phyloP scores from a whole-genome alignment of 2,888 invertebrate species.

The Sesia bembeciformis region DNA sequence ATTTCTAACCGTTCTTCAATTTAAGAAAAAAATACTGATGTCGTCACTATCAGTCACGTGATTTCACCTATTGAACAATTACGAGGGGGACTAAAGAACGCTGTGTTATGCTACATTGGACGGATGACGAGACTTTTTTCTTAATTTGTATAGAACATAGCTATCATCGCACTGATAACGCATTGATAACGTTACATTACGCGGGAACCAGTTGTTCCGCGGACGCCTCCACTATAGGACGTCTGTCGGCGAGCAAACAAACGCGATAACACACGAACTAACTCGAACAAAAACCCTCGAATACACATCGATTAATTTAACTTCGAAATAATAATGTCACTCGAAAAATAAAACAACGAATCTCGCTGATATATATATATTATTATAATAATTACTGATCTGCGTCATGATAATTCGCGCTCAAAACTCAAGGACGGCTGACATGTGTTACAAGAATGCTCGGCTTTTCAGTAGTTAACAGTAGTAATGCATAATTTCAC shows the following conservation, averaged over 20 bases:
- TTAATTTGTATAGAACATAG: no score
- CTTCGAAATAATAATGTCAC: background rate
- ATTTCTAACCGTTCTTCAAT: no score
- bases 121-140: no score
- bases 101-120: no score
- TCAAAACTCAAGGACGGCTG: constrained; percentile 14
- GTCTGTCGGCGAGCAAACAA: constrained; percentile 29
- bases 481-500: constrained; percentile 49
- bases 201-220: constrained; percentile 38
- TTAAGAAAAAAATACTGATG: no score
- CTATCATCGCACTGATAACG: background rate
- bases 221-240: constrained; percentile 47
- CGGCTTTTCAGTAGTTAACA: background rate
- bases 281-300: constrained; percentile 33
- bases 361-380: background rate
- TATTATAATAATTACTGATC: background rate
- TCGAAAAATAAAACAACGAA: background rate
- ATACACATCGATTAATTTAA: constrained; percentile 9
- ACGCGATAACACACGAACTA: constrained; percentile 44
- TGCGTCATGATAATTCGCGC: background rate
- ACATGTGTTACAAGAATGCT: constrained; percentile 29
- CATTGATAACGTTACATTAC: background rate
- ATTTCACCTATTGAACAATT: no score
- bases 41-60: no score
- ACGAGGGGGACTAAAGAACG: no score